Percentiles rank a stretch among this genome's conserved stretches.
phyloP scores from a whole-genome alignment of 2,797 vertebrate genomes.

The Coranthus polyacanthus region DNA sequence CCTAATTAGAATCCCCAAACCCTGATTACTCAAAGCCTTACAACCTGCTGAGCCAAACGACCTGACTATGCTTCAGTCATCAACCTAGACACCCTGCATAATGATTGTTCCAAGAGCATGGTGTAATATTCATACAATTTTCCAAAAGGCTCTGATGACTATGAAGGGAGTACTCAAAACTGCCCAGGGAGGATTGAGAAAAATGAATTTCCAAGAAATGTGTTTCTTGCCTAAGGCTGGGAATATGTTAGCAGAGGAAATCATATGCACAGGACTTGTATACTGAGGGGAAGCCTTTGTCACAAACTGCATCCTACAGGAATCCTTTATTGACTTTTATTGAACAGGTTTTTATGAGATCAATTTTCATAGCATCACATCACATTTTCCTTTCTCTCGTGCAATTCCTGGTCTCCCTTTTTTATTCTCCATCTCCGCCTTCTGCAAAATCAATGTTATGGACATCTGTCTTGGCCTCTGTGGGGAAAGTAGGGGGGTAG shows the following conservation, averaged over 20 bases:
- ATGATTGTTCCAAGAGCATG: conserved; percentile 48
- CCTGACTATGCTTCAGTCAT: conserved; percentile 56
- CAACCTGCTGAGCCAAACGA: conserved; percentile 74
- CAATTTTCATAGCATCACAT: conserved; percentile 52
- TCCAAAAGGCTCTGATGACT: conserved; percentile 64
- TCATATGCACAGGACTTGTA: conserved; percentile 39
- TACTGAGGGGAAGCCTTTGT: conserved; percentile 42
- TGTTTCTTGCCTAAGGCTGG: conserved; percentile 58
- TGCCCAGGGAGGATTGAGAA: conserved; percentile 48
- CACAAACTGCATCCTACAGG: conserved; percentile 31
- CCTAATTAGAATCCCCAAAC: conserved; percentile 80
- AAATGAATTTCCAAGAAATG: conserved; percentile 68
- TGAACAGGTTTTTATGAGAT: conserved; percentile 48
- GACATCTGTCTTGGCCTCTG: conserved; percentile 67
- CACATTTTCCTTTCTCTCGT: conserved; percentile 22
- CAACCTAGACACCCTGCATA: conserved; percentile 51
- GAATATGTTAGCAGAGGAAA: conserved; percentile 48
- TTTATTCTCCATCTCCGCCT: conserved; percentile 23
- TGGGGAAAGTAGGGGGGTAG: not conserved
- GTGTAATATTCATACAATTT: conserved; percentile 62
- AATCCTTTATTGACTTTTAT: conserved; percentile 61
- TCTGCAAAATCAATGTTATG: conserved; percentile 57
- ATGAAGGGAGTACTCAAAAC: conserved; percentile 60
- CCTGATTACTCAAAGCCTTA: conserved; percentile 73
- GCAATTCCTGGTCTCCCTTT: not conserved